Base-by-base conservation (phyloP, 2,113 vertebrate species). In the Mormoops blainvillei region DNA sequence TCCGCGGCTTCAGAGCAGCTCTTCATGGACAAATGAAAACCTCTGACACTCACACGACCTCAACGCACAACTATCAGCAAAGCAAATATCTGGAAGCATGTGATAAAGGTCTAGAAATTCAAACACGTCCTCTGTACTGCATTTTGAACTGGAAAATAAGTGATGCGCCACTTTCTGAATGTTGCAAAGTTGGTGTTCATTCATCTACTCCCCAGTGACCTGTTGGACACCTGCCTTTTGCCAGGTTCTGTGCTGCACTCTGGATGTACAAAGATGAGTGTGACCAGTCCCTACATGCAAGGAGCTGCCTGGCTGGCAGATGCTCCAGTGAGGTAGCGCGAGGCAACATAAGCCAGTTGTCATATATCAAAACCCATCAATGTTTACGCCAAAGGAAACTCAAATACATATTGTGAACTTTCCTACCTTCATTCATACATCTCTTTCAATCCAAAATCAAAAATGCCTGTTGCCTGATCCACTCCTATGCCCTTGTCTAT, bases 91-190 rank as follows among this genome's bases (percentile, higher is more conserved):
- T 56, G 45, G 18, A 76, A 88, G 26, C 24, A 13, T 24, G 1
- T 76, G 56, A 81, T 22, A 68, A 74, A 74, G 16, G 9, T 19
- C 52, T 86, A 92, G 43, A 89, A 52, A 89, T 22, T 48, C 78
- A 96, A 91, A 70, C 41, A 38, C 36, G 48, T 65, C 41, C 41
- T 89, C 24, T 9, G 45, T 36, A 41, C 19, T 73, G 24, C 36
- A 95, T 84, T 84, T 91, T 88, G 54, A 89, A 67, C 20, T 63
- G 31, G 80, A 85, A 91, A 95, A 80, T 31, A 70, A 91, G 45
- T 14, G 70, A 78, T 33, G 82, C 9, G 24, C 36, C 38, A 45
- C 8, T 43, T 81, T 94, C 68, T 92, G 73, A 92, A 70, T 41
- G n/a, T 61, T 56, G 3, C 31, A 54, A 38, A 71, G 26, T 78